phyloP scores from a whole-genome alignment of 2,113 vertebrate species.

The Charina bottae region DNA sequence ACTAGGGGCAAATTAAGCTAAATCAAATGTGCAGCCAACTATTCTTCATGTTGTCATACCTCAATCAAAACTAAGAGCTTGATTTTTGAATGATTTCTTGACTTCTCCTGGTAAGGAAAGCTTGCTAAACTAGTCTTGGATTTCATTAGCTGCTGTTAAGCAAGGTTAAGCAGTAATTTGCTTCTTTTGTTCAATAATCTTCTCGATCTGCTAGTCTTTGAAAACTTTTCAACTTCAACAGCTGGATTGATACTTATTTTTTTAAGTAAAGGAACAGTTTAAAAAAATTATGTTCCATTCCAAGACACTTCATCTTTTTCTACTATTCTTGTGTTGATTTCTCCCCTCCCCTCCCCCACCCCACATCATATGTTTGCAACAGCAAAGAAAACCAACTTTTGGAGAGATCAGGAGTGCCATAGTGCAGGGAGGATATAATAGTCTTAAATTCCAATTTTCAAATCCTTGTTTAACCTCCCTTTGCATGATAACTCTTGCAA shows the following conservation, averaged over 20 bases:
- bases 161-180: background rate
- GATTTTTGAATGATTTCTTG: background rate
- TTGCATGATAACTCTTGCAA: background rate
- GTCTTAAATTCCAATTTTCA: slow-evolving; percentile 3
- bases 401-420: slow-evolving; percentile 7
- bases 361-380: background rate
- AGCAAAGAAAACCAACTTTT: slow-evolving; percentile 22
- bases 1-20: slow-evolving; percentile 67
- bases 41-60: no score
- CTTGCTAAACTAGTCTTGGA: background rate
- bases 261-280: background rate
- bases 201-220: background rate
- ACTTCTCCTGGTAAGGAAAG: background rate
- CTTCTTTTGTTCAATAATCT: background rate
- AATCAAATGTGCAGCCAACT: slow-evolving; percentile 32
- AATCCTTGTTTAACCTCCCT: no score
- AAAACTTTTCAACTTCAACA: background rate
- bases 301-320: background rate
- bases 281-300: background rate
- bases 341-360: background rate
- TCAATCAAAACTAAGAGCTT: background rate
- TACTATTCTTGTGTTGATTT: background rate
- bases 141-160: background rate
- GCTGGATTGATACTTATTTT: background rate
- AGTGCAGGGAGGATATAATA: background rate